Percentiles rank a stretch among this genome's conserved stretches.
Evolutionary conservation across 2,888 invertebrate species (phyloP).

Genomic region (Eretmocerus hayati): DNA sequence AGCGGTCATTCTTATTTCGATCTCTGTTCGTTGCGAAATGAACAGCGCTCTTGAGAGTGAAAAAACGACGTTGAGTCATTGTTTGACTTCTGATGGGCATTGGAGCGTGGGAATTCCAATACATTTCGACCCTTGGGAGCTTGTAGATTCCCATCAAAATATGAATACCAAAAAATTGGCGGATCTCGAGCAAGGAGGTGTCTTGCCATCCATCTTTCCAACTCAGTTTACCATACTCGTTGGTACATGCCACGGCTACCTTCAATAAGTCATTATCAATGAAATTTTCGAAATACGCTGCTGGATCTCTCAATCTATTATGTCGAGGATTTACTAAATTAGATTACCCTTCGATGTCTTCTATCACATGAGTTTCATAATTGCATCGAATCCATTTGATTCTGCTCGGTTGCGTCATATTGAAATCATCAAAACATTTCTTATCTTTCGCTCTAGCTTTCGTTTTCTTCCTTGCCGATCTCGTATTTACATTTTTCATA

Average conservation of each 20-base stretch:
- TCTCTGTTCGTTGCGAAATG: not conserved
- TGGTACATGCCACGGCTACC: not conserved
- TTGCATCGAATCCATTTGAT: too few relatives aligned
- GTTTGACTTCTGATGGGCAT: not conserved
- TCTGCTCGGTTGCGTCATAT: too few relatives aligned
- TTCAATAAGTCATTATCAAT: not conserved
- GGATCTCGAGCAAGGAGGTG: not conserved
- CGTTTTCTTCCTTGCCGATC: too few relatives aligned
- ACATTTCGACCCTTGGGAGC: not conserved
- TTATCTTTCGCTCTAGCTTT: too few relatives aligned
- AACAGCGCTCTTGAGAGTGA: not conserved
- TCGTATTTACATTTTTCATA: too few relatives aligned
- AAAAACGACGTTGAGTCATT: not conserved
- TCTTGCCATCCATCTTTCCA: not conserved
- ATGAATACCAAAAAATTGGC: not conserved
- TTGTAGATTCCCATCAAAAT: not conserved
- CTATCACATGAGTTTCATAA: too few relatives aligned
- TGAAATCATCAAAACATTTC: too few relatives aligned
- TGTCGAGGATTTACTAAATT: too few relatives aligned
- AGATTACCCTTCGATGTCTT: too few relatives aligned
- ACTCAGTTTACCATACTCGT: not conserved
- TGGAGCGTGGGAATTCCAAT: not conserved
- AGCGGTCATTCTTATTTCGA: constrained; percentile 2
- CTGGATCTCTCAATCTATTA: not conserved
- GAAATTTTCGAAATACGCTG: not conserved